phyloP scores from a whole-genome alignment of 2,113 vertebrate genomes.

The Sardina pilchardus region DNA sequence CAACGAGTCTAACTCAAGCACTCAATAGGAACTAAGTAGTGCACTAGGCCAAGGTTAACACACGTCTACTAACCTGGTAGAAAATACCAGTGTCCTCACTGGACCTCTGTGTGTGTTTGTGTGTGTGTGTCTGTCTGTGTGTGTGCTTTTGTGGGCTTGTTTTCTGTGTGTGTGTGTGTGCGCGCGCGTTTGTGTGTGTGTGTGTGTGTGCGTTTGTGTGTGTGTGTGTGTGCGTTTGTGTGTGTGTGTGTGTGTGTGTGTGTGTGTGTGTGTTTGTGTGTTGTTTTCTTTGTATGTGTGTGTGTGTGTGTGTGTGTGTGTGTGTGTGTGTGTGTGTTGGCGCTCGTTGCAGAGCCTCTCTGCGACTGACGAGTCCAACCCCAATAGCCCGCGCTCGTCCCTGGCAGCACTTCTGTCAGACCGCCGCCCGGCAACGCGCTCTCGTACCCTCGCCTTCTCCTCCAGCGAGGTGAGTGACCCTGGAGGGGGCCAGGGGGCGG shows the following conservation, averaged over 20 bases:
- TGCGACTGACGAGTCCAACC: conserved; percentile 78
- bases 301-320: conserved; percentile 45
- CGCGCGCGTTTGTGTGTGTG: too few relatives aligned
- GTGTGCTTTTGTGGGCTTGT: conserved; percentile 25
- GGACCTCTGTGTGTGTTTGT: neutral
- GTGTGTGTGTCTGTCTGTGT: conserved; percentile 41
- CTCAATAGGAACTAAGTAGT: neutral
- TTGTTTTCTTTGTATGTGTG: conserved; percentile 29
- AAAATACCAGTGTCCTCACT: neutral
- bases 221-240: conserved; percentile 35
- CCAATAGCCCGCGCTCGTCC: conserved; percentile 79
- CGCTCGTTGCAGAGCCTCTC: conserved; percentile 80
- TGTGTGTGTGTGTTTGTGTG: conserved; percentile 13
- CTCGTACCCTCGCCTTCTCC: conserved; percentile 84
- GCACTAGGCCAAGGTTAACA: neutral
- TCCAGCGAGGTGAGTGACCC: conserved; percentile 85
- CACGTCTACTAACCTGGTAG: neutral
- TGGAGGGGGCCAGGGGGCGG: conserved; percentile 3
- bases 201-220: conserved; percentile 43
- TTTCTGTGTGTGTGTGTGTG: too few relatives aligned
- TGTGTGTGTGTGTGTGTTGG: conserved; percentile 59
- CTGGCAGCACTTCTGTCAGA: conserved; percentile 82
- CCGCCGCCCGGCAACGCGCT: conserved; percentile 81
- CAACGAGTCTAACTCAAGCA: neutral
- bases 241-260: conserved; percentile 30